Evolutionary conservation across 2,888 invertebrate species (phyloP).

Genomic region (Drosophila yooni): DNA sequence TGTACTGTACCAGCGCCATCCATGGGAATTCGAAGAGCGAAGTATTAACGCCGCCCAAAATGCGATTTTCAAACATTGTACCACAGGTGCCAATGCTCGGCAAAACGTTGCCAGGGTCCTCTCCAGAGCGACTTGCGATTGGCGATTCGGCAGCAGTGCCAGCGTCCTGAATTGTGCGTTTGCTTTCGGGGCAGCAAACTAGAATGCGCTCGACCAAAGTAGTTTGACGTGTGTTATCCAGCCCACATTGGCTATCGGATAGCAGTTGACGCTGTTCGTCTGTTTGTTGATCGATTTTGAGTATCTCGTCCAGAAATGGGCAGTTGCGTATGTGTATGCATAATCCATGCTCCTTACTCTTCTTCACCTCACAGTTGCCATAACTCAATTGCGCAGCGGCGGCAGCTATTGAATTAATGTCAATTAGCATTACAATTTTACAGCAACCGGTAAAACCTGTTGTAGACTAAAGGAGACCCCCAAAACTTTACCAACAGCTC

Average conservation of each 20-base stretch:
- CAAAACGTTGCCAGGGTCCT: conserved; percentile 73
- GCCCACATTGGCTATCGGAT: conserved; percentile 88
- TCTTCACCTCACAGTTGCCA: conserved; percentile 70
- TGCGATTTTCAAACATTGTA: conserved; percentile 85
- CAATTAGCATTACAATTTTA: conserved; percentile 17
- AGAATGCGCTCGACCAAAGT: conserved; percentile 85
- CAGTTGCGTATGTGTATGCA: conserved; percentile 79
- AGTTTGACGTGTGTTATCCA: conserved; percentile 83
- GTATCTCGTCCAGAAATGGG: conserved; percentile 58
- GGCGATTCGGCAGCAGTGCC: neutral
- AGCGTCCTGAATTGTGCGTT: conserved; percentile 8
- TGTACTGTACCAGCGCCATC: conserved; percentile 86
- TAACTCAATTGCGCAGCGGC: conserved; percentile 61
- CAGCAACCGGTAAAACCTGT: conserved; percentile 58
- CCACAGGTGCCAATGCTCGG: conserved; percentile 87
- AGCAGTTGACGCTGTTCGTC: conserved; percentile 52
- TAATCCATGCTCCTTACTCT: conserved; percentile 65
- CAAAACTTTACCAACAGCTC: neutral
- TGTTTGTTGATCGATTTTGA: conserved; percentile 44
- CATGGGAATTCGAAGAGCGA: conserved; percentile 88
- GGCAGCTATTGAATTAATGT: conserved; percentile 21
- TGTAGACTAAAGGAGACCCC: neutral
- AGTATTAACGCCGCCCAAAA: conserved; percentile 88
- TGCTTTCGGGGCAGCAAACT: conserved; percentile 85
- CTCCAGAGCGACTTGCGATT: neutral